Percentiles rank a stretch among this genome's conserved stretches.
These are phyloP conservation scores for Conopomorpha cramerella DNA, from an alignment of 1,140 invertebrate genomes.

Conservation along the genomic window DNA sequence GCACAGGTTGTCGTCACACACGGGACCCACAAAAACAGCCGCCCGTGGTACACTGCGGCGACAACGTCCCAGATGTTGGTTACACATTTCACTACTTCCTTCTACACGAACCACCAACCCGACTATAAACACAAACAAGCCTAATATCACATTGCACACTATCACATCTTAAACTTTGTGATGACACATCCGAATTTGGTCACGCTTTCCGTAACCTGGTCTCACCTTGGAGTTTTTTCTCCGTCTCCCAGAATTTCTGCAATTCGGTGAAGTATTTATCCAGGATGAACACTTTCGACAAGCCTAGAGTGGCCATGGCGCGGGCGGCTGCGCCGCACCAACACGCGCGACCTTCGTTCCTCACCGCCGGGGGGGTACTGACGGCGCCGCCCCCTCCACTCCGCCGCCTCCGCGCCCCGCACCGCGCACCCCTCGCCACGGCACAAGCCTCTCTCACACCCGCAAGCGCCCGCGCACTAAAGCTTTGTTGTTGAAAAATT, in stretches of 20 bases:
- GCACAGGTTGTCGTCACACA: not conserved
- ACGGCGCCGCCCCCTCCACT: slow-evolving; percentile 22
- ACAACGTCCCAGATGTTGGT: no score
- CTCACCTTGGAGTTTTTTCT: slow-evolving; percentile 93
- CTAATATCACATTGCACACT: no score
- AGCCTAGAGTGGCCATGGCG: slow-evolving; percentile 87
- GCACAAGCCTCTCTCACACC: not conserved
- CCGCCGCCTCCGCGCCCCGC: slow-evolving; percentile 6
- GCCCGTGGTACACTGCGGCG: no score
- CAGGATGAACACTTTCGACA: slow-evolving; percentile 95
- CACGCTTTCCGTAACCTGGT: no score
- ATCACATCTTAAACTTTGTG: no score
- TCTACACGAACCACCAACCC: no score
- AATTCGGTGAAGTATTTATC: slow-evolving; percentile 96
- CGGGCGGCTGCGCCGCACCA: slow-evolving; percentile 45
- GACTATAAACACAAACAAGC: no score
- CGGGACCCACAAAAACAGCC: no score
- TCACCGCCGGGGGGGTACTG: slow-evolving; percentile 17
- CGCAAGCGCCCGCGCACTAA: no score
- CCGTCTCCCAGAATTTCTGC: slow-evolving; percentile 96
- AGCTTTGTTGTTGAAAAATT: no score
- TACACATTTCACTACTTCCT: no score
- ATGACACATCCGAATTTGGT: no score
- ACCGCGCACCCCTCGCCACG: not conserved
- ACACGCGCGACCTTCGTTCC: slow-evolving; percentile 22